A percentile compares a stretch with the other conserved stretches of the same genome.
phyloP scores from a whole-genome alignment of 2,797 vertebrate species.

The Danio jaintianensis region DNA sequence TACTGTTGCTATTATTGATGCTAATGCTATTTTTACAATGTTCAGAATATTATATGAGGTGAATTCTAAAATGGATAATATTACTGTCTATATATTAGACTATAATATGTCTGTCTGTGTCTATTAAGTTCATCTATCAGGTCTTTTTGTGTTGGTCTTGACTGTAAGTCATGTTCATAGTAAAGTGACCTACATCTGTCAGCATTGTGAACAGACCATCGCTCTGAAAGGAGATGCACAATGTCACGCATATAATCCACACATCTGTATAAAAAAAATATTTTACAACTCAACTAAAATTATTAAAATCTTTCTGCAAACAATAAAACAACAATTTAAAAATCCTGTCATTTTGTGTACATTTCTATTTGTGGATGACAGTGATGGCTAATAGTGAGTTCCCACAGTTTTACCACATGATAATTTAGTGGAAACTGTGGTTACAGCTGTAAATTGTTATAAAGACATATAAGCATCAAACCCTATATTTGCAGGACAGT shows the following conservation, averaged over 20 bases:
- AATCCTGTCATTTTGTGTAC: background rate
- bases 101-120: constrained; percentile 50
- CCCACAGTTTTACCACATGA: constrained; percentile 9
- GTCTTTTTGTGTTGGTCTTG: constrained; percentile 13
- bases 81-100: too few species aligned
- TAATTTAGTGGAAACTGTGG: constrained; percentile 29
- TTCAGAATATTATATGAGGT: constrained; percentile 79
- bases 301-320: background rate
- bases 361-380: background rate
- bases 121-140: constrained; percentile 52
- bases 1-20: too few species aligned
- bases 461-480: background rate
- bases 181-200: constrained; percentile 46
- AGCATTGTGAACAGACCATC: background rate
- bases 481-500: background rate
- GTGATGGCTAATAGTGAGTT: background rate
- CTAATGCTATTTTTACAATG: too few species aligned
- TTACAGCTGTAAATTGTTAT: background rate
- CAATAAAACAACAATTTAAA: background rate
- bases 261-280: background rate
- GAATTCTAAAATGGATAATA: constrained; percentile 28
- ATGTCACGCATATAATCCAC: constrained; percentile 14
- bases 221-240: constrained; percentile 10
- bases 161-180: constrained; percentile 22
- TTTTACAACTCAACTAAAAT: background rate